Percentiles rank a stretch among this genome's conserved stretches.
phyloP scores from a whole-genome alignment of 2,113 vertebrate species.

The Syngnathus scovelli region DNA sequence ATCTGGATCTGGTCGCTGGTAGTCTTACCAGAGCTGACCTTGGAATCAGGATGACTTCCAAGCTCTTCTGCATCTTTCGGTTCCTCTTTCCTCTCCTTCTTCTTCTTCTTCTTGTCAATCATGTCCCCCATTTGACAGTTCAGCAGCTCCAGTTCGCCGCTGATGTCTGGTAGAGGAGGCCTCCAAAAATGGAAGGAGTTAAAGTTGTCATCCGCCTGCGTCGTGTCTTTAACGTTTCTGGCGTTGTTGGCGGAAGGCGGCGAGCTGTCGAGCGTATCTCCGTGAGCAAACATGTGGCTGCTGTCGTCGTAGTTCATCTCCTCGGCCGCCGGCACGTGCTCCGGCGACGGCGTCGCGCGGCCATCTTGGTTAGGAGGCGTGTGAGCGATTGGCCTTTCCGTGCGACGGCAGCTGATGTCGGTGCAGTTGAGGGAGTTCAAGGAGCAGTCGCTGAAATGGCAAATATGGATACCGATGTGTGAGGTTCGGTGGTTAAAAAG shows the following conservation, averaged over 20 bases:
- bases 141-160: constrained; percentile 78
- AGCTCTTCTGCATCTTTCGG: constrained; percentile 26
- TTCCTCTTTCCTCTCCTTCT: constrained; percentile 28
- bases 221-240: constrained; percentile 40
- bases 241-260: constrained; percentile 34
- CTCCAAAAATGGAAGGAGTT: constrained; percentile 82
- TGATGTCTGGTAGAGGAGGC: constrained; percentile 82
- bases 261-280: constrained; percentile 15
- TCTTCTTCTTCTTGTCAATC: constrained; percentile 16
- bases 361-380: constrained; percentile 60
- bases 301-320: constrained; percentile 49
- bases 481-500: no score
- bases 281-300: constrained; percentile 23
- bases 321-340: constrained; percentile 43
- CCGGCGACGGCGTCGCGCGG: constrained; percentile 58
- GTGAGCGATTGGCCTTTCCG: constrained; percentile 48
- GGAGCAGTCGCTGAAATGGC: constrained; percentile 48
- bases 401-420: constrained; percentile 44
- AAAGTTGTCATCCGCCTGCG: constrained; percentile 70
- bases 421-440: constrained; percentile 56
- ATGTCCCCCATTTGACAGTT: constrained; percentile 44
- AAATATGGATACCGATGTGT: background rate
- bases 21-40: constrained; percentile 51
- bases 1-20: constrained; percentile 81
- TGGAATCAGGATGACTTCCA: constrained; percentile 30